phyloP scores from a whole-genome alignment of 2,797 vertebrate genomes.

The Cirrhinus mrigala region DNA sequence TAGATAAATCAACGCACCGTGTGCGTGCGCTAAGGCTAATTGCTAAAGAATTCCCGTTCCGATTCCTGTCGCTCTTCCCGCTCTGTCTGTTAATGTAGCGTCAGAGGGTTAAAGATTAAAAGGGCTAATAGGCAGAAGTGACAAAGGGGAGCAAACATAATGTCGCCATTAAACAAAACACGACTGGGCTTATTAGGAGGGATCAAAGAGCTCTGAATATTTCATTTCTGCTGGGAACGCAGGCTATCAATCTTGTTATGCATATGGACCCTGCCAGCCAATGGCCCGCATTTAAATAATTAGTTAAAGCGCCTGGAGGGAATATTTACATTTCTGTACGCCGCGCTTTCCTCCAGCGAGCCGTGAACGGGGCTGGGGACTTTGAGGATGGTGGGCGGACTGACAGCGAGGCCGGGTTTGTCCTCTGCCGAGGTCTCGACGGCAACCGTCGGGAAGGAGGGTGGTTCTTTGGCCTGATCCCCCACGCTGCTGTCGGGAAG shows the following conservation, averaged over 20 bases:
- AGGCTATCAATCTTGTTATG: slow-evolving; percentile 87
- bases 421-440: slow-evolving; percentile 68
- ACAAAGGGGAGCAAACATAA: slow-evolving; percentile 79
- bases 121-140: slow-evolving; percentile 79
- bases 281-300: slow-evolving; percentile 85
- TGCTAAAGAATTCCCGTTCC: slow-evolving; percentile 51
- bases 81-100: slow-evolving; percentile 74
- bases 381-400: slow-evolving; percentile 75
- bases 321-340: slow-evolving; percentile 98
- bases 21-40: slow-evolving; percentile 38
- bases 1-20: slow-evolving; percentile 15
- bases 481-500: slow-evolving; percentile 67
- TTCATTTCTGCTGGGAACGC: slow-evolving; percentile 86
- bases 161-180: slow-evolving; percentile 79
- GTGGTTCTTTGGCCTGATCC: slow-evolving; percentile 74
- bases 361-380: slow-evolving; percentile 82
- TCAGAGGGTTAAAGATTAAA: slow-evolving; percentile 83
- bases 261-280: slow-evolving; percentile 84
- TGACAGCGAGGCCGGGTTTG: slow-evolving; percentile 72
- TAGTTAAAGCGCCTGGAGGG: slow-evolving; percentile 82
- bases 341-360: slow-evolving; percentile 83
- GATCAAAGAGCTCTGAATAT: slow-evolving; percentile 85
- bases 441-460: slow-evolving; percentile 61
- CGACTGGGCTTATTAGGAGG: slow-evolving; percentile 79
- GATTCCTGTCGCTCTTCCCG: slow-evolving; percentile 47